phyloP scores from a whole-genome alignment of 2,888 invertebrate species.

The Hartigia nigra region DNA sequence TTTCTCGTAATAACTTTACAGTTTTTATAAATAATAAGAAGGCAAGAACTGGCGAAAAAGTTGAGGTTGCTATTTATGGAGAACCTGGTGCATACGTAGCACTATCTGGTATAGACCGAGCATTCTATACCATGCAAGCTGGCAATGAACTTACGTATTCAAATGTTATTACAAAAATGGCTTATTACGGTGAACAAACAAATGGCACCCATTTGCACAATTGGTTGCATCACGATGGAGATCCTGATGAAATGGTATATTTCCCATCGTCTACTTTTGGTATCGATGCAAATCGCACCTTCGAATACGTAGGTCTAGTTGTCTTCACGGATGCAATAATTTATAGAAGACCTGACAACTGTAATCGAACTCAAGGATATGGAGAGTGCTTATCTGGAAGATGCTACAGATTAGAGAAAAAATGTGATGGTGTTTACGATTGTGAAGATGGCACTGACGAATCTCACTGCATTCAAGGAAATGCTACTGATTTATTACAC shows the following conservation, averaged over 20 bases:
- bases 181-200: constrained; percentile 85
- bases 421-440: constrained; percentile 82
- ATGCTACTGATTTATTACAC: constrained; percentile 75
- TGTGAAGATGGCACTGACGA: constrained; percentile 91
- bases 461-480: constrained; percentile 73
- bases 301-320: constrained; percentile 88
- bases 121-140: constrained; percentile 92
- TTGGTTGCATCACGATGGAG: constrained; percentile 87
- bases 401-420: constrained; percentile 80
- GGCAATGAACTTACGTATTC: constrained; percentile 91
- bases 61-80: constrained; percentile 93
- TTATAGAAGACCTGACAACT: constrained; percentile 74
- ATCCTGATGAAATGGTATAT: constrained; percentile 86
- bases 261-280: constrained; percentile 92
- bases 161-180: constrained; percentile 88
- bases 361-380: constrained; percentile 79
- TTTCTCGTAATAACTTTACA: constrained; percentile 91
- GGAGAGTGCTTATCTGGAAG: constrained; percentile 85
- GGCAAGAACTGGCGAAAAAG: constrained; percentile 90
- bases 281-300: constrained; percentile 93
- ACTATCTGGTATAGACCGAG: constrained; percentile 88
- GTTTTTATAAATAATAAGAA: constrained; percentile 92
- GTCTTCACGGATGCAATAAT: constrained; percentile 91
- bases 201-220: constrained; percentile 86
- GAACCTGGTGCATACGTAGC: constrained; percentile 96